Evolutionary conservation across 2,797 vertebrate genomes (phyloP).

Genomic region (Gobionotothen gibberifrons): DNA sequence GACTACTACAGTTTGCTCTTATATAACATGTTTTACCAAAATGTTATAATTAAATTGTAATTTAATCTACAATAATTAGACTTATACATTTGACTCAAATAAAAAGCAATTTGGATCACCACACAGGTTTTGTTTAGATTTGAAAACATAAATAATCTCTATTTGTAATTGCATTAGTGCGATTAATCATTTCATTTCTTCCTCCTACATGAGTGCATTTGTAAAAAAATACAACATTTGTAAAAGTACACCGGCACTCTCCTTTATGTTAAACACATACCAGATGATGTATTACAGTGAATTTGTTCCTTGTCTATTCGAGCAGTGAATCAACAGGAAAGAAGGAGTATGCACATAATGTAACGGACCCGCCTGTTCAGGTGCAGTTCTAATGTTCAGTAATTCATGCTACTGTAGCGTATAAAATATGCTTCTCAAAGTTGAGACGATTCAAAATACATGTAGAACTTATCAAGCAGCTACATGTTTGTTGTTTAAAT

Average conservation of each 20-base stretch:
- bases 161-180: neutral
- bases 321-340: slow-evolving; percentile 23
- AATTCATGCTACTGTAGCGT: neutral
- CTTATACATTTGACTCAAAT: neutral
- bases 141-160: neutral
- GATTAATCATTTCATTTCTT: neutral
- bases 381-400: neutral
- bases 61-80: neutral
- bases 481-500: neutral
- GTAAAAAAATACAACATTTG: no score
- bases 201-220: neutral
- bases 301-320: neutral
- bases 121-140: neutral
- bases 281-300: neutral
- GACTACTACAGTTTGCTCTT: neutral
- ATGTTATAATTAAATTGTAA: neutral
- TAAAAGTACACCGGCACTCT: neutral
- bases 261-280: neutral
- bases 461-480: neutral
- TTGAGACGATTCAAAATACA: neutral
- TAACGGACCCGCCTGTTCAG: neutral
- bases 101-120: neutral
- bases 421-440: neutral
- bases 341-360: neutral
- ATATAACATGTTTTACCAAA: neutral